Base-by-base conservation (phyloP, 2,113 vertebrate genomes). In the Nothobranchius furzeri region DNA sequence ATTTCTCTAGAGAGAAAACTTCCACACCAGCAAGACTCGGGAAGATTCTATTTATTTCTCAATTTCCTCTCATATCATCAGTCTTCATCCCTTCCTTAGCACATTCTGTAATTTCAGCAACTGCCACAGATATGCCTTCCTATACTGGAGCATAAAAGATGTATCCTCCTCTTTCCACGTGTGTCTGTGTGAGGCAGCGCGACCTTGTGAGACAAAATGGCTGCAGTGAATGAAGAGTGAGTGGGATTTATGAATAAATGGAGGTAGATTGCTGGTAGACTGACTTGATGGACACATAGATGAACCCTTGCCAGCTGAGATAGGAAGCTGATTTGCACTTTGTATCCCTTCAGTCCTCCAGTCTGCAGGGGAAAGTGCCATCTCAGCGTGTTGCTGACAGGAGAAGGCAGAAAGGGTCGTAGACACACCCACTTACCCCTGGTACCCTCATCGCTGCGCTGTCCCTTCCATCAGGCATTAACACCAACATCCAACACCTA, bases 261-360 rank as follows among this genome's bases (percentile, higher is more conserved):
- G 73, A 76, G 52, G 69, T 14, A 42, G 77, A 87, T 81, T 30
- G 63, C 64, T 82, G 75, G 82, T 70, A 75, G 86, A 76, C 70
- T 49, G n/a, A 36, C 62, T 62, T 87, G 90, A 90, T 73, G 76
- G 88, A 80, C 82, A 80, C 87, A 83, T 81, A 88, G 81, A 90
- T 81, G 88, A 84, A 90, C 82, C 81, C 57, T 78, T 66, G 81
- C 78, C 86, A 88, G 66, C 71, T 57, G 75, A 85, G 79, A 85
- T 76, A 78, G 81, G 60, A 75, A 88, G 82, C 86, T 88, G 78
- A 91, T 91, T 90, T 90, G 85, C 88, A 88, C 87, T 86, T 88
- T 89, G 82, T 79, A 85, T 86, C 84, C 77, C 71, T 83, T 88
- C 81, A 87, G 81, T 85, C 82, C 83, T 60, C 77, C 68, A 67